A percentile compares a stretch with the other conserved stretches of the same genome.
These are phyloP conservation scores for Mormoops blainvillei DNA, from an alignment of 2,113 vertebrate genomes.

Conservation along the genomic window DNA sequence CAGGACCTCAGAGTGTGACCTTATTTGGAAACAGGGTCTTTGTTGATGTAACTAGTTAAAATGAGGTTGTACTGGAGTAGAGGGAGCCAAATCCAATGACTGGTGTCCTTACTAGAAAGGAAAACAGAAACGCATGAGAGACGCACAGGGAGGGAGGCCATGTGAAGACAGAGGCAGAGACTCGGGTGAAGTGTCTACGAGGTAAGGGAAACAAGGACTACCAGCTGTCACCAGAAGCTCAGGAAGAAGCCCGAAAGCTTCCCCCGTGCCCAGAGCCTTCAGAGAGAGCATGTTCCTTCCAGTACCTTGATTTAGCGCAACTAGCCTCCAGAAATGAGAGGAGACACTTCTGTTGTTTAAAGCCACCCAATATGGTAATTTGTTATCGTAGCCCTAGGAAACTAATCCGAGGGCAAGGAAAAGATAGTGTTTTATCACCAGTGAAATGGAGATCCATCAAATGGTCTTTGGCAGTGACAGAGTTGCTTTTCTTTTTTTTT, in stretches of 20 bases:
- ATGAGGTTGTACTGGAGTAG: background rate
- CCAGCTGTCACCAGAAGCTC: background rate
- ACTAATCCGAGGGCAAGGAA: background rate
- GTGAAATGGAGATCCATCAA: background rate
- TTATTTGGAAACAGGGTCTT: background rate
- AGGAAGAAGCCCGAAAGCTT: background rate
- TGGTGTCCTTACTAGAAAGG: background rate
- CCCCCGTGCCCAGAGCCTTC: background rate
- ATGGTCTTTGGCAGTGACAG: background rate
- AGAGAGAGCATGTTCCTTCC: background rate
- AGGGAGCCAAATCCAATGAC: background rate
- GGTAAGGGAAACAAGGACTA: fast-evolving
- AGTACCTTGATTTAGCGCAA: background rate
- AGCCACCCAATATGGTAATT: background rate
- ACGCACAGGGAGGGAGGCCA: background rate
- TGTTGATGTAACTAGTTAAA: background rate
- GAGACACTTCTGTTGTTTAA: background rate
- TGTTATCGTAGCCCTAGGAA: background rate
- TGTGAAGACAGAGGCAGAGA: background rate
- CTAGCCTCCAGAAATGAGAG: background rate
- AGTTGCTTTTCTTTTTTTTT: background rate
- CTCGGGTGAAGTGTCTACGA: fast-evolving
- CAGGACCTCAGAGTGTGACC: background rate
- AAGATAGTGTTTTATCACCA: background rate
- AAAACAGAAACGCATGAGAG: background rate